Percentiles rank a stretch among this genome's conserved stretches.
Evolutionary conservation across 2,113 vertebrate genomes (phyloP).

Genomic region (Accipiter cooperii): DNA sequence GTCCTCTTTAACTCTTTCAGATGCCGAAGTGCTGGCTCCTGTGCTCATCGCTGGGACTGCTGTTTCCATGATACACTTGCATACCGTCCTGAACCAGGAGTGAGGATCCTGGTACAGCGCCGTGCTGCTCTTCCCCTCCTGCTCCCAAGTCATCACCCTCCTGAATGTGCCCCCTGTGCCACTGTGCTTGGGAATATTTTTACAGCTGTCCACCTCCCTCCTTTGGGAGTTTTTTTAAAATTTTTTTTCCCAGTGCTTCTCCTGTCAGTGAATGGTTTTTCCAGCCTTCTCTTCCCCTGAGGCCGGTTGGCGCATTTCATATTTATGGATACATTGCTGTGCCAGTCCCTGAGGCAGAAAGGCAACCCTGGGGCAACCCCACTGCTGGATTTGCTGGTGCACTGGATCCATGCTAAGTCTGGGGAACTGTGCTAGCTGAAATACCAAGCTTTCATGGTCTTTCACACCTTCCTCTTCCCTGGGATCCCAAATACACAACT

Average conservation of each 20-base stretch:
- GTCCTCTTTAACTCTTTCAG: not conserved
- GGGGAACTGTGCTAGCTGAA: not conserved
- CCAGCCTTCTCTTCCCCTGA: not conserved
- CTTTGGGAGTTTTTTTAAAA: not conserved
- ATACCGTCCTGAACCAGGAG: not conserved
- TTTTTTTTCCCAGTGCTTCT: not conserved
- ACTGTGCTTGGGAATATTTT: slow-evolving; percentile 17
- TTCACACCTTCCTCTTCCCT: not conserved
- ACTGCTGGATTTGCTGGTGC: not conserved
- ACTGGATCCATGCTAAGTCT: not conserved
- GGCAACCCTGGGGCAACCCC: not conserved
- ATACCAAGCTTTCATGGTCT: not conserved
- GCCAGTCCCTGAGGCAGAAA: not conserved
- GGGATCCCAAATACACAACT: not conserved
- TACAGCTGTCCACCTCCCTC: slow-evolving; percentile 13
- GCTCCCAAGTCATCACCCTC: not conserved
- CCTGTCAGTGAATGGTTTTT: slow-evolving; percentile 11
- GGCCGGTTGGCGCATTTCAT: fast-evolving
- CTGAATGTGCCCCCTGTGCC: not conserved
- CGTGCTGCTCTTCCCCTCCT: not conserved
- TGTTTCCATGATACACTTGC: not conserved
- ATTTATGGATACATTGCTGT: not conserved
- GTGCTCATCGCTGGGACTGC: not conserved
- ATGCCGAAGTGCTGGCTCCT: not conserved
- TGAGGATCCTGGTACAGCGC: not conserved